Base-by-base conservation (phyloP, 1,140 invertebrate genomes). In the Drosophila punjabiensis region DNA sequence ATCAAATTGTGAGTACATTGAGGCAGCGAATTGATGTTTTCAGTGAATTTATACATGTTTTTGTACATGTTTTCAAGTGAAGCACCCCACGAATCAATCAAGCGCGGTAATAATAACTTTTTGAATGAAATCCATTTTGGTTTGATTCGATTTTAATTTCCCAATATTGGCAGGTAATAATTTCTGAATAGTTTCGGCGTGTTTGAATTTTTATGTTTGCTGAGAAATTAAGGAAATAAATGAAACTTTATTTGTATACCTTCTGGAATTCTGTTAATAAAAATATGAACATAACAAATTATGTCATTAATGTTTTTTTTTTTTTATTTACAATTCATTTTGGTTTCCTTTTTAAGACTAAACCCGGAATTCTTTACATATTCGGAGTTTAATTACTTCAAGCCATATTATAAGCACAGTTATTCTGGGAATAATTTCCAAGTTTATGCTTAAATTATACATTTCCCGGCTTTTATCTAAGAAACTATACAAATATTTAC, bases 121-220 rank as follows among this genome's bases (percentile, higher is more conserved):
- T 37, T 58, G 20, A 58, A 58, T n/a, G 33, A 58, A 58, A 39
- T 28, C 55, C 9, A 39, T 56, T 56, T 56, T 9, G 20, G 13
- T n/a, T 39, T 56, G 33, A 56, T 56, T 56, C 35, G 20, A 56
- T 56, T 37, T 56, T 56, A 56, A 56, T 56, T 28, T 7, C 9
- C 35, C 14, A 16, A 37, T 39, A 56, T 56, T 37, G 53, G 8
- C 9, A 24, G 55, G 35, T 11, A 37, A 56, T 56, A 37, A 37
- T 24, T 37, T 6, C 1, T 3, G 14, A 56, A 56, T 37, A 56
- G 33, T 37, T 37, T 37, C 2, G 16, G 5, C 11, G 11, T 20
- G 13, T 55, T 35, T 18, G 10, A 3, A 18, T 20, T 55, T 55
- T 55, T 56, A 24, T 18, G 18, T 24, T 56, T 20, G 14, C 0